These are phyloP conservation scores for Conistra vaccinii DNA, from an alignment of 2,888 invertebrate genomes.

Conservation along the genomic window DNA sequence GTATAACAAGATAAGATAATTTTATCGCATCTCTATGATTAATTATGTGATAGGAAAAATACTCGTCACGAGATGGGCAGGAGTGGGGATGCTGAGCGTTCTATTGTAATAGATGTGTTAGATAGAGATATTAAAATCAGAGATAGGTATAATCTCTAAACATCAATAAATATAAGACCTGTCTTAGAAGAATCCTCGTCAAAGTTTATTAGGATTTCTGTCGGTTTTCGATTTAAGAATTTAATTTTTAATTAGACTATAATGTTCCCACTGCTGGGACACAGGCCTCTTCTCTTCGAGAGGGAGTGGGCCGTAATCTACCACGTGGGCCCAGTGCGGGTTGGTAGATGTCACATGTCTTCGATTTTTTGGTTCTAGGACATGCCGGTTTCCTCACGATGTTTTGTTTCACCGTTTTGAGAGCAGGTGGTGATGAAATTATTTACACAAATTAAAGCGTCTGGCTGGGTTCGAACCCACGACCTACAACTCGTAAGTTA, in stretches of 20 bases:
- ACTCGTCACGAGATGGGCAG: constrained; percentile 85
- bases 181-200: not conserved
- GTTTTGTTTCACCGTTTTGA: too few relatives aligned
- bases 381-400: too few relatives aligned
- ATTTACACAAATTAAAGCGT: too few relatives aligned
- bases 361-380: too few relatives aligned
- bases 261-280: too few relatives aligned
- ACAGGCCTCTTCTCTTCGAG: too few relatives aligned
- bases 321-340: too few relatives aligned
- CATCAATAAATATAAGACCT: not conserved
- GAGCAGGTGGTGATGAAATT: too few relatives aligned
- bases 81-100: constrained; percentile 56
- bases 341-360: too few relatives aligned
- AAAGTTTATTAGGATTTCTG: not conserved
- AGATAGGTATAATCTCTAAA: not conserved
- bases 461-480: too few relatives aligned
- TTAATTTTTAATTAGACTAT: not conserved
- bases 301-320: too few relatives aligned
- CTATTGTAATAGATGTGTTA: constrained; percentile 28
- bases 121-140: not conserved
- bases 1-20: constrained; percentile 80
- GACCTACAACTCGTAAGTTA: too few relatives aligned
- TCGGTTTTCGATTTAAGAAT: not conserved
- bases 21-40: constrained; percentile 81
- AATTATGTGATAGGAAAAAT: constrained; percentile 86